Base-by-base conservation (phyloP, 2,113 vertebrate genomes). In the Tiliqua scincoides region DNA sequence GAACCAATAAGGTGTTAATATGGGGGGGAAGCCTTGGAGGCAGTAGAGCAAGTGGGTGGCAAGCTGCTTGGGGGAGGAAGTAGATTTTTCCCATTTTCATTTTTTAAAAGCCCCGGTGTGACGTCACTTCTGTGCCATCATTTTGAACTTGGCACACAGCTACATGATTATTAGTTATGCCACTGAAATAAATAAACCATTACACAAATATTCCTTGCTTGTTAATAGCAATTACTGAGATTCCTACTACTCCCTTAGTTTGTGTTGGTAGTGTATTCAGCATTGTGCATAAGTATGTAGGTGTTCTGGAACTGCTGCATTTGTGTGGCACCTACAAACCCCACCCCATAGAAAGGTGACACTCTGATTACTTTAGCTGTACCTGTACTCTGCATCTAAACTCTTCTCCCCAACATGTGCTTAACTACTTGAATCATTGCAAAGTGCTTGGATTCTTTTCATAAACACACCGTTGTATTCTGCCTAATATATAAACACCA, bases 401-500 rank as follows among this genome's bases (percentile, higher is more conserved):
- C 21, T 43, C 85, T n/a, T n/a, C 91, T 91, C 75, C 37, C 54
- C 87, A 77, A 18, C 0, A 1, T 81, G 82, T 85, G 25, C 81
- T 82, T 70, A 70, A 87, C 71, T 79, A 68, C 73, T 88, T 88
- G 81, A 83, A 89, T 85, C 87, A 92, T 94, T 93, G 94, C 89
- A 86, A 83, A 94, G 89, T 90, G 17, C 92, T 94, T 94, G 87
- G 87, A 65, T 85, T 92, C 90, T 88, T 74, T 91, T 96, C 93
- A 96, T 95, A 97, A 97, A 95, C 94, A 95, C 94, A 92, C 93
- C 94, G 95, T 96, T 97, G 95, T 96, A 95, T 96, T 95, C 92
- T 93, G 91, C 91, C 82, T 94, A 89, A 93, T 86, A 79, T 85
- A 93, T 94, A 95, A 96, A 96, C 94, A 96, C 95, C 96, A 96